Evolutionary conservation across 2,797 vertebrate genomes (phyloP), one percentile per base, ranked within the genome.

Genomic region (Myotis vivesi): DNA sequence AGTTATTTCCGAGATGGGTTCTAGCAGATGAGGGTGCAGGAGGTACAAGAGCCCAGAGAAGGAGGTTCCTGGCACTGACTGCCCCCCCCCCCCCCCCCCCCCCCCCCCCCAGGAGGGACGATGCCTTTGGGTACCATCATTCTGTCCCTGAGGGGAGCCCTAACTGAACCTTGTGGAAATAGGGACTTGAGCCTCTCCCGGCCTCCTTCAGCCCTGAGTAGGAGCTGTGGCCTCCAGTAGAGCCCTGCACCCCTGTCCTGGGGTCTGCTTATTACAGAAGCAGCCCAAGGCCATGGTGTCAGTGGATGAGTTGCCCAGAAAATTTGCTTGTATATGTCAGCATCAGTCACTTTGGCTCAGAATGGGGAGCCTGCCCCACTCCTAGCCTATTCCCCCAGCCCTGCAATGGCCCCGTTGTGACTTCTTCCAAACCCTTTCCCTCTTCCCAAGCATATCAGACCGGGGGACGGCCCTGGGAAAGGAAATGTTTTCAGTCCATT

Each of bases 1-100:
- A 33, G 55, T 90, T 79, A 38, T 28, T 11, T 38, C 55, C 1
- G 0, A 79, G 28, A 80, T 7, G 4, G 64, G 33, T 66, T 72
- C 0, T 0, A 1, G 2, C 13, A 46, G 33, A 19, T 8, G 11
- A 49, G 7, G n/a, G 49, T 17, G 33, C 1, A 8, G 22, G 19
- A 8, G 22, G 19, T 22, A 0, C 51, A 12, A n/a, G n/a, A 79
- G 13, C 12, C 12, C 38, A 6, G 17, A 85, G 49, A 77, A 68
- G 55, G 71, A 44, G 36, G 22, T 15, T 53, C 46, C 30, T 5
- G 20, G 22, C 4, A 11, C 11, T 49, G 69, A 23, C 62, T 86
- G 38, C n/a, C n/a, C n/a, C n/a, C n/a, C n/a, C n/a, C n/a, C n/a
- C n/a, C n/a, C n/a, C n/a, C n/a, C n/a, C n/a, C n/a, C n/a, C n/a